Conservation (phyloP, 2,797 vertebrate species). For the Muraenolepis orangiensis region DNA sequence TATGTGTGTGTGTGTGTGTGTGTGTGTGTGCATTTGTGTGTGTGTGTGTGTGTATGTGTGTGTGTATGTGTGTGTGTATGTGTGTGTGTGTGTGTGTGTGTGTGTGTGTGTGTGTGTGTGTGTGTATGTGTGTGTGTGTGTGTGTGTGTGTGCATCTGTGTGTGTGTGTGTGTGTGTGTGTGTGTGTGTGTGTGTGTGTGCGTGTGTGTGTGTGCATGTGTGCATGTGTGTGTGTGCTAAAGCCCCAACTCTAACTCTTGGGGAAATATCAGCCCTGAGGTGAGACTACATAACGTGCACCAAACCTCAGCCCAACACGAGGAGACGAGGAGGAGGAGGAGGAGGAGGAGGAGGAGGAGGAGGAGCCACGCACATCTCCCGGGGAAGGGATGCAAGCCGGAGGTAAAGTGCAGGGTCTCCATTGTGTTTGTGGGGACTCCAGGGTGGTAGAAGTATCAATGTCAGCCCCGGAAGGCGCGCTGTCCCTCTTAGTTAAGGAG, state of each 20-base stretch:
- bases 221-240: background rate
- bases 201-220: background rate
- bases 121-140: background rate
- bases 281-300: too few species aligned
- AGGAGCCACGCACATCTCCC: background rate
- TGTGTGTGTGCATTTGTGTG: background rate
- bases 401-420: background rate
- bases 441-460: conserved; percentile 61
- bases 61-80: background rate
- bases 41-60: background rate
- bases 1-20: conserved; percentile 33
- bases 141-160: background rate
- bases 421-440: conserved; percentile 17
- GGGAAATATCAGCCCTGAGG: too few species aligned
- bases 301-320: too few species aligned
- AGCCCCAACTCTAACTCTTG: background rate
- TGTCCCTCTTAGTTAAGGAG: conserved; percentile 73
- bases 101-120: background rate
- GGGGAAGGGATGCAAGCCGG: background rate
- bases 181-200: background rate
- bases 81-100: background rate
- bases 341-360: too few species aligned
- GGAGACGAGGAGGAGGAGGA: too few species aligned
- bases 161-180: background rate
- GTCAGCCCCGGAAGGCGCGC: conserved; percentile 61